Evolutionary conservation across 2,888 invertebrate species (phyloP).

Genomic region (Drosophila paracracens): DNA sequence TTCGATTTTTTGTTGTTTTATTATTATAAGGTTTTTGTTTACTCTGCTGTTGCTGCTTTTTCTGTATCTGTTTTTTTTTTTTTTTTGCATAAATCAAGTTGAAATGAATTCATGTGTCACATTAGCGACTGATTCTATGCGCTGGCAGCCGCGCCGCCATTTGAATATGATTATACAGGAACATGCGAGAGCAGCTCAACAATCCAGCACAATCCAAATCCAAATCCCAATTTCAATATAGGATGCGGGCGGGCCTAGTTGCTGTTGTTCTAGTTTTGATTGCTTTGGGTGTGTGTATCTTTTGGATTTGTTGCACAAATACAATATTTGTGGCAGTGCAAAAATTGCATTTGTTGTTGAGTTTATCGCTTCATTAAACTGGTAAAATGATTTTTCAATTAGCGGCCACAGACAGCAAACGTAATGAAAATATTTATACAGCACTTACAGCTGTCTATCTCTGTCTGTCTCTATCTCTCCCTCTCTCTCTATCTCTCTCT

Average conservation of each 20-base stretch:
- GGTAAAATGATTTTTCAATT: constrained; percentile 72
- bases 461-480: not conserved
- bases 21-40: constrained; percentile 24
- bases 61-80: constrained; percentile 18
- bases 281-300: constrained; percentile 1
- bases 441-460: constrained; percentile 15
- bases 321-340: constrained; percentile 33
- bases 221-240: constrained; percentile 12
- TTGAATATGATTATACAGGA: constrained; percentile 61
- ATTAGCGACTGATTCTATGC: constrained; percentile 62
- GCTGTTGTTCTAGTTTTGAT: constrained; percentile 15
- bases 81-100: constrained; percentile 70
- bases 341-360: constrained; percentile 35
- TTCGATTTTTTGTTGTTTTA: constrained; percentile 30
- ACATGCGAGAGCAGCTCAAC: constrained; percentile 6
- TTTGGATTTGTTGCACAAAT: constrained; percentile 30
- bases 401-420: constrained; percentile 37
- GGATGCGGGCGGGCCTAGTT: constrained; percentile 21
- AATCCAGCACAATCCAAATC: not conserved
- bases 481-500: not conserved
- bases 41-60: not conserved
- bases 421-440: constrained; percentile 63
- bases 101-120: constrained; percentile 73
- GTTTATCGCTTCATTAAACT: constrained; percentile 55
- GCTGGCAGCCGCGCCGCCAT: constrained; percentile 30